A percentile compares a stretch with the other conserved stretches of the same genome.
phyloP scores from a whole-genome alignment of 1,140 invertebrate genomes.

The Sipha flava region DNA sequence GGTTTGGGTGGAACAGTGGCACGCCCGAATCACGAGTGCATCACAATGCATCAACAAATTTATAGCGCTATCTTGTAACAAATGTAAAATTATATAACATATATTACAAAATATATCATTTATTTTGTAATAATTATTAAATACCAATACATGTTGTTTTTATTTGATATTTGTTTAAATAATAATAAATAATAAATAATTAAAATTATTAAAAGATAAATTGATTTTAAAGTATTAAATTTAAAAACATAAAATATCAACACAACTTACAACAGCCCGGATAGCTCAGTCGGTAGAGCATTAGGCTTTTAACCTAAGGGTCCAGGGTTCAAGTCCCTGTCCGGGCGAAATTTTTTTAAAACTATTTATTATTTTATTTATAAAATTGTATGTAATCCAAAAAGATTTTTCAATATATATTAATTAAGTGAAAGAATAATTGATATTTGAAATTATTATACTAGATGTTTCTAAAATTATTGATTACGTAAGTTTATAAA shows the following conservation, averaged over 20 bases:
- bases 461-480: too few species aligned
- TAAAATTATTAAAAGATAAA: not conserved
- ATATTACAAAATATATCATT: not conserved
- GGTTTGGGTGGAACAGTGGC: not conserved
- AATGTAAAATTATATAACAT: not conserved
- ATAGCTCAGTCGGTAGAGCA: conserved; percentile 39
- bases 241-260: not conserved
- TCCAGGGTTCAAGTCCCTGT: conserved; percentile 39
- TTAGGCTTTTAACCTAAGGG: conserved; percentile 37
- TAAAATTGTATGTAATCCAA: too few species aligned
- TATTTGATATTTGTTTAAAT: not conserved
- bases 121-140: too few species aligned
- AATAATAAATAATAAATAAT: not conserved
- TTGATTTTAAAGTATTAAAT: not conserved
- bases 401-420: too few species aligned
- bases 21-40: not conserved
- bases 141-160: too few species aligned
- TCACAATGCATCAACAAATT: not conserved
- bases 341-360: conserved; percentile 33
- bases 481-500: too few species aligned
- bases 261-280: conserved; percentile 24
- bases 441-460: too few species aligned
- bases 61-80: conserved; percentile 7
- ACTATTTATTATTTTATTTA: not conserved
- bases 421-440: too few species aligned